These are phyloP conservation scores for Agriopis aurantiaria DNA, from an alignment of 2,888 invertebrate genomes.

Conservation along the genomic window DNA sequence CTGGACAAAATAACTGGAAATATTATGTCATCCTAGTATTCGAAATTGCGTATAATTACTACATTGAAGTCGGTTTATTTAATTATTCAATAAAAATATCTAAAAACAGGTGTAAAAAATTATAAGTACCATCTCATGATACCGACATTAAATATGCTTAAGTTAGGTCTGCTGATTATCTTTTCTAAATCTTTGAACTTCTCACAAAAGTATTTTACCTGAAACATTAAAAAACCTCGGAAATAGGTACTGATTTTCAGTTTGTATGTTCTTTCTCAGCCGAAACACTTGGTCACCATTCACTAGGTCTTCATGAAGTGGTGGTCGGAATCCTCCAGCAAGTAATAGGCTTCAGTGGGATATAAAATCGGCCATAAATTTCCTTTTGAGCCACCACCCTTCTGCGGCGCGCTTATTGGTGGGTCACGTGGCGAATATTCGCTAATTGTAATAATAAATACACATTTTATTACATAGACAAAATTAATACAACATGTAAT, in stretches of 20 bases:
- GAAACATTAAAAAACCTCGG: too few species aligned
- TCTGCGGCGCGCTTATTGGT: slow-evolving; percentile 39
- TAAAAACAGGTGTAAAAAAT: too few species aligned
- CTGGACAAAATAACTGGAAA: too few species aligned
- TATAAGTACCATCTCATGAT: too few species aligned
- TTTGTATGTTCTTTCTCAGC: background rate
- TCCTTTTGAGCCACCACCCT: slow-evolving; percentile 64
- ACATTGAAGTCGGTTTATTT: too few species aligned
- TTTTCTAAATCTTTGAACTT: too few species aligned
- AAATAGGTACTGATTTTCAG: background rate
- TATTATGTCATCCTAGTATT: too few species aligned
- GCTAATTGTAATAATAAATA: slow-evolving; percentile 40
- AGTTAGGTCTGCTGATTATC: too few species aligned
- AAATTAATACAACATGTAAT: background rate
- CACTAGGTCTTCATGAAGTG: slow-evolving; percentile 49
- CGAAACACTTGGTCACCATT: slow-evolving; percentile 37
- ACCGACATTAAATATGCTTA: too few species aligned
- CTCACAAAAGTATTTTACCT: too few species aligned
- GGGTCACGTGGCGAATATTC: slow-evolving; percentile 29
- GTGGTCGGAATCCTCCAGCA: slow-evolving; percentile 47
- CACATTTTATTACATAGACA: background rate
- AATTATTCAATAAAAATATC: background rate
- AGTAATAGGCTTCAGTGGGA: slow-evolving; percentile 74
- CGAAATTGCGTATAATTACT: too few species aligned
- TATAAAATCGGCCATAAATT: slow-evolving; percentile 77